These are phyloP conservation scores for Molossus molossus DNA, from an alignment of 2,797 vertebrate genomes.

Conservation along the genomic window DNA sequence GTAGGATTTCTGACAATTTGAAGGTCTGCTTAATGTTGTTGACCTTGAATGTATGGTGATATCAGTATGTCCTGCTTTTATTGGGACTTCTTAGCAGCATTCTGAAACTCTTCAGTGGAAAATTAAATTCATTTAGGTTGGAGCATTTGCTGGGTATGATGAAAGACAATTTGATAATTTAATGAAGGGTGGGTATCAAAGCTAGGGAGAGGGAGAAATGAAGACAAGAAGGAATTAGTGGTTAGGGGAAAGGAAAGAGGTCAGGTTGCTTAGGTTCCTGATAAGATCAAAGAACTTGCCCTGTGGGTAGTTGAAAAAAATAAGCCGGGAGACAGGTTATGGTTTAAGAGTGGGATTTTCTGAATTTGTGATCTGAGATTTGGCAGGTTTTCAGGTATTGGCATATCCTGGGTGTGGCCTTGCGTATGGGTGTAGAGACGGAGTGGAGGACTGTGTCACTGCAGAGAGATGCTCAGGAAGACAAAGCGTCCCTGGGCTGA, in stretches of 20 bases:
- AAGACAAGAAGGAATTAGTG: not conserved
- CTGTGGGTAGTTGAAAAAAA: not conserved
- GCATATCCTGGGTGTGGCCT: not conserved
- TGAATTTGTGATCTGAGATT: not conserved
- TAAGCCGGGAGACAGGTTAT: not conserved
- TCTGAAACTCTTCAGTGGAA: not conserved
- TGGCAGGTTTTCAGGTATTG: not conserved
- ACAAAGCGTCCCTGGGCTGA: not conserved
- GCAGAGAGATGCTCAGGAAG: not conserved
- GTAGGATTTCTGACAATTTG: not conserved
- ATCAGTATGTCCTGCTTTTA: not conserved
- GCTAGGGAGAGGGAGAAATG: not conserved
- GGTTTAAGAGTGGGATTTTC: not conserved
- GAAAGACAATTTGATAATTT: conserved; percentile 17
- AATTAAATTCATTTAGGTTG: not conserved
- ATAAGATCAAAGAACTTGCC: not conserved
- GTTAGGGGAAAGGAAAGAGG: not conserved
- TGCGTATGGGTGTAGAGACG: not conserved
- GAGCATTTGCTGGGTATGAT: not conserved
- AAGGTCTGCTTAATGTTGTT: not conserved
- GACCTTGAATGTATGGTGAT: not conserved
- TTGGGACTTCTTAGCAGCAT: not conserved
- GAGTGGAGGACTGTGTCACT: not conserved
- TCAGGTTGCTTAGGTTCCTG: not conserved
- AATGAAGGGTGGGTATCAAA: not conserved